phyloP scores from a whole-genome alignment of 2,113 vertebrate genomes.

The Lophochroa leadbeateri region DNA sequence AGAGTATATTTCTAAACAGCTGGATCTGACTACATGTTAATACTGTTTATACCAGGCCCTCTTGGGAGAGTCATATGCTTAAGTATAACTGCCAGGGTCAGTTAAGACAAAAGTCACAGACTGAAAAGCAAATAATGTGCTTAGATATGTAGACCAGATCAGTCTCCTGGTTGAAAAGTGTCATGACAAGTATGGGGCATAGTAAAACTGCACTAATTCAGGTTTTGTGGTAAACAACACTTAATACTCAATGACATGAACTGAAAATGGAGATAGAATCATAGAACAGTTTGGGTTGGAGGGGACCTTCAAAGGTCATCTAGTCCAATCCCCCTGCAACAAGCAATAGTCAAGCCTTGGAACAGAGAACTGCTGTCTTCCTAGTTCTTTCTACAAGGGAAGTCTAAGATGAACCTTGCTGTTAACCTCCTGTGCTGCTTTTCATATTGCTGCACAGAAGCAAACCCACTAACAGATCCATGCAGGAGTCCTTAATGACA shows the following conservation, averaged over 20 bases:
- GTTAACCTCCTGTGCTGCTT: not conserved
- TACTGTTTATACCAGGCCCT: not conserved
- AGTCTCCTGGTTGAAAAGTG: not conserved
- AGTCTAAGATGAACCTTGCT: not conserved
- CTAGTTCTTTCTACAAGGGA: not conserved
- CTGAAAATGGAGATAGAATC: not conserved
- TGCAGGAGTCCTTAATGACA: fast-evolving
- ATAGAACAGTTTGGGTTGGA: not conserved
- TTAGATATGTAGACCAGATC: not conserved
- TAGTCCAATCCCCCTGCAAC: not conserved
- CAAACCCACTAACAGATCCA: not conserved
- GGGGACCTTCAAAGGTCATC: not conserved
- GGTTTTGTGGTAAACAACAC: not conserved
- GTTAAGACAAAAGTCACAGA: not conserved
- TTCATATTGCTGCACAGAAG: not conserved
- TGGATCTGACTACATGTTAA: not conserved
- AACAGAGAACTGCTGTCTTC: not conserved
- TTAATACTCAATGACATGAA: not conserved
- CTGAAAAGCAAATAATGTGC: not conserved
- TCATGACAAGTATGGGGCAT: not conserved
- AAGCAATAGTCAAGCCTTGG: not conserved
- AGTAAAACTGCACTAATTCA: not conserved
- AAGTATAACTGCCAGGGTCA: not conserved
- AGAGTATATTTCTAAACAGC: not conserved
- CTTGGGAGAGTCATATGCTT: not conserved